Evolutionary conservation across 2,113 vertebrate genomes (phyloP).

Genomic region (Calypte anna): DNA sequence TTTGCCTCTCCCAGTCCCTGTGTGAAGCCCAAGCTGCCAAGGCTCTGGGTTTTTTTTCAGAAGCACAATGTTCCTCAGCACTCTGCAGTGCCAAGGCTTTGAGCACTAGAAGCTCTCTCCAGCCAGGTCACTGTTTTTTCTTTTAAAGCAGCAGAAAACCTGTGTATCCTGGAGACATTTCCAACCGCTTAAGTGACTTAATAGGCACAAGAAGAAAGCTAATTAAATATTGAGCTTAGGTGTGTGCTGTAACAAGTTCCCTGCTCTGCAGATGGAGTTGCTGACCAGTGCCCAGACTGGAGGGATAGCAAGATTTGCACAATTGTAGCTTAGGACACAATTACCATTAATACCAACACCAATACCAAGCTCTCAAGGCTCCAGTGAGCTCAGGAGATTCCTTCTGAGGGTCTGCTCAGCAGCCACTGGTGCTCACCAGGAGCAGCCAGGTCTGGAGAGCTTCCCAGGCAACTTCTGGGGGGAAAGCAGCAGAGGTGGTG

Average conservation of each 20-base stretch:
- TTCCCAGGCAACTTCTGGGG: neutral
- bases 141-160: neutral
- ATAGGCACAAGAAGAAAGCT: neutral
- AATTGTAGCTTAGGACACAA: neutral
- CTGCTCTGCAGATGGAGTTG: neutral
- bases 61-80: neutral
- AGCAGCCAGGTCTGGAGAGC: neutral
- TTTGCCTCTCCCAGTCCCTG: neutral
- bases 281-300: neutral
- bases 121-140: neutral
- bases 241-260: fast-evolving
- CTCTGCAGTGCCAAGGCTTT: neutral
- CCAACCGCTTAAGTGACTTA: neutral
- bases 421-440: neutral
- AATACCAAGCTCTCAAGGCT: neutral
- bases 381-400: neutral
- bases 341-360: neutral
- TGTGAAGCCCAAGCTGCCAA: neutral
- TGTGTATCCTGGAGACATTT: neutral
- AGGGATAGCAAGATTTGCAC: neutral
- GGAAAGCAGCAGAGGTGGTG: neutral
- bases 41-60: neutral
- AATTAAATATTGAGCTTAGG: neutral
- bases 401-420: neutral
- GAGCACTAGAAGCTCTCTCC: neutral